phyloP scores from a whole-genome alignment of 2,113 vertebrate species.

The Salvelinus sp. region DNA sequence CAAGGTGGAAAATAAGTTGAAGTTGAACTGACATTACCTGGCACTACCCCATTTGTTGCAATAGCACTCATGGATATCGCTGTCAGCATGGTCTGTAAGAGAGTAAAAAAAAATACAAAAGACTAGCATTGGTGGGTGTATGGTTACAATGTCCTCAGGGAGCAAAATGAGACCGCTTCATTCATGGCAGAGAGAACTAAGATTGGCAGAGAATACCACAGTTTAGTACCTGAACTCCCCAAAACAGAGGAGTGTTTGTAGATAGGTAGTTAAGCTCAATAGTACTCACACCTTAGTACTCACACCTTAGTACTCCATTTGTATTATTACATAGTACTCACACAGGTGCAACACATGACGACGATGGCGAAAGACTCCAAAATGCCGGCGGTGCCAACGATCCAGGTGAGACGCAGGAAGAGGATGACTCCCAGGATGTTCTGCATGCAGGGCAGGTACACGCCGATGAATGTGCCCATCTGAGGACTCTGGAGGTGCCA shows the following conservation, averaged over 20 bases:
- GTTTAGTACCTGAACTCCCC: no score
- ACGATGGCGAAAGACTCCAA: slow-evolving; percentile 90
- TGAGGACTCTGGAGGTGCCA: slow-evolving; percentile 75
- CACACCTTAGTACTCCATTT: no score
- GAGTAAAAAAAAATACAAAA: slow-evolving; percentile 5
- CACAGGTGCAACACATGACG: slow-evolving; percentile 90
- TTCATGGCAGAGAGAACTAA: no score
- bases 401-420: slow-evolving; percentile 94
- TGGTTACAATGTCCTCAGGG: no score
- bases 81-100: slow-evolving; percentile 86
- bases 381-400: slow-evolving; percentile 92
- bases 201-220: no score
- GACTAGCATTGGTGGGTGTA: neutral
- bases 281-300: no score
- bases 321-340: slow-evolving; percentile 68
- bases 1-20: neutral
- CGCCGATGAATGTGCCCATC: slow-evolving; percentile 97
- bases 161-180: no score
- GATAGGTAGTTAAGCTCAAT: no score
- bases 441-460: slow-evolving; percentile 96
- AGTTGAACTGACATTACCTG: slow-evolving; percentile 73
- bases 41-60: slow-evolving; percentile 94
- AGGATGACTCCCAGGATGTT: slow-evolving; percentile 96
- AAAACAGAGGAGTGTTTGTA: no score
- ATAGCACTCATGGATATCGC: slow-evolving; percentile 98